These are phyloP conservation scores for Poeciliopsis gracilis DNA, from an alignment of 2,797 vertebrate species.

Conservation along the genomic window DNA sequence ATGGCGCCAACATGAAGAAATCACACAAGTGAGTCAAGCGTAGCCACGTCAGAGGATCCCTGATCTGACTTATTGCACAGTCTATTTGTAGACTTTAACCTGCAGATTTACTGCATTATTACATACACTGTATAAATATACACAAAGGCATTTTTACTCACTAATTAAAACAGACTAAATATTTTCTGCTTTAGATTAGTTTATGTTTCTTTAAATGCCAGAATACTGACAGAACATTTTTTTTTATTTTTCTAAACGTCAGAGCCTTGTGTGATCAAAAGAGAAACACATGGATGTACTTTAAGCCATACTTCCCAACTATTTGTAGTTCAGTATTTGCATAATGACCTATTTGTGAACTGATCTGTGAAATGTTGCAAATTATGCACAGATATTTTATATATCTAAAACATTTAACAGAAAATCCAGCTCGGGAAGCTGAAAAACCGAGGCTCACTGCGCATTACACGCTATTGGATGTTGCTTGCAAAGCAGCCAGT, in stretches of 20 bases:
- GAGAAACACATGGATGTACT: background rate
- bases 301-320: background rate
- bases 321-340: background rate
- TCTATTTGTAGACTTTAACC: background rate
- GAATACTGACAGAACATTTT: background rate
- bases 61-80: background rate
- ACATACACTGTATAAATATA: background rate
- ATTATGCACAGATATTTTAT: background rate
- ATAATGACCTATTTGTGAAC: background rate
- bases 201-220: background rate
- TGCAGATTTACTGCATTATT: background rate
- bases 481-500: background rate
- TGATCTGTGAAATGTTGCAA: background rate
- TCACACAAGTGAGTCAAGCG: conserved; percentile 93
- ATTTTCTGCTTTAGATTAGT: background rate
- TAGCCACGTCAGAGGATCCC: background rate
- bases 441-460: background rate
- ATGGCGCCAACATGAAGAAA: conserved; percentile 90
- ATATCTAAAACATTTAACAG: background rate
- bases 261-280: background rate
- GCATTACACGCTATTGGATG: background rate
- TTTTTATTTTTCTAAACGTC: background rate
- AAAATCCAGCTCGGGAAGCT: background rate
- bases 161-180: background rate
- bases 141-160: background rate